A percentile compares a stretch with the other conserved stretches of the same genome.
Conservation (phyloP, 2,113 vertebrate species). For the Corythaeola cristata region DNA sequence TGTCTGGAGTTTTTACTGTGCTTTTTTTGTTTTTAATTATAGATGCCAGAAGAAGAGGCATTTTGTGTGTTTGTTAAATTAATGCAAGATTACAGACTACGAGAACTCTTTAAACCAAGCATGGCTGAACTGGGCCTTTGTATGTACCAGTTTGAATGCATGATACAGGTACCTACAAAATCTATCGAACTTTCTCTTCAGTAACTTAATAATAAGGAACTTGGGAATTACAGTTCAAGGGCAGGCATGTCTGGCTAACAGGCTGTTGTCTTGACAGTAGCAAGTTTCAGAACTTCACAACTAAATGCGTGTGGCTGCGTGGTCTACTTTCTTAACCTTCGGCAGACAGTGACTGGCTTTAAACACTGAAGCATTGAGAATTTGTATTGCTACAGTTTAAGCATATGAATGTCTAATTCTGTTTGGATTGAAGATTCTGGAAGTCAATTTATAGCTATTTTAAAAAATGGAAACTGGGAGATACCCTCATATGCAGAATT, state of each 20-base stretch:
- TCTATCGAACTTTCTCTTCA: neutral
- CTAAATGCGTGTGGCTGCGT: neutral
- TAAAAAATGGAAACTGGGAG: neutral
- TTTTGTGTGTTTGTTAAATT: constrained; percentile 99
- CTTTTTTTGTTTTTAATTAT: constrained; percentile 22
- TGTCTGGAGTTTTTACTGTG: constrained; percentile 8
- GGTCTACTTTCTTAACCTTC: neutral
- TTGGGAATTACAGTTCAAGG: neutral
- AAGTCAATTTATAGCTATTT: neutral
- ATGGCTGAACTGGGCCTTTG: constrained; percentile 99
- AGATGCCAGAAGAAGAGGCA: constrained; percentile 99
- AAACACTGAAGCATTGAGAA: neutral
- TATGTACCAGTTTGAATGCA: constrained; percentile 99
- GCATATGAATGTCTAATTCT: neutral
- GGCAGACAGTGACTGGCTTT: neutral
- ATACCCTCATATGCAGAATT: neutral
- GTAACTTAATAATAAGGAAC: neutral
- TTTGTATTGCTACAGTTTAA: neutral
- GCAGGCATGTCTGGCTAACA: neutral
- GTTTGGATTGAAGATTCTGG: neutral
- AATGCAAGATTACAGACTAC: constrained; percentile 98
- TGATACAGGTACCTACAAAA: constrained; percentile 90
- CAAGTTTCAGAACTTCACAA: neutral
- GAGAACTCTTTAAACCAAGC: constrained; percentile 98
- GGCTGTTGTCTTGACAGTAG: neutral